Base-by-base conservation (phyloP, 2,113 vertebrate genomes). In the Lutjanus erythropterus region DNA sequence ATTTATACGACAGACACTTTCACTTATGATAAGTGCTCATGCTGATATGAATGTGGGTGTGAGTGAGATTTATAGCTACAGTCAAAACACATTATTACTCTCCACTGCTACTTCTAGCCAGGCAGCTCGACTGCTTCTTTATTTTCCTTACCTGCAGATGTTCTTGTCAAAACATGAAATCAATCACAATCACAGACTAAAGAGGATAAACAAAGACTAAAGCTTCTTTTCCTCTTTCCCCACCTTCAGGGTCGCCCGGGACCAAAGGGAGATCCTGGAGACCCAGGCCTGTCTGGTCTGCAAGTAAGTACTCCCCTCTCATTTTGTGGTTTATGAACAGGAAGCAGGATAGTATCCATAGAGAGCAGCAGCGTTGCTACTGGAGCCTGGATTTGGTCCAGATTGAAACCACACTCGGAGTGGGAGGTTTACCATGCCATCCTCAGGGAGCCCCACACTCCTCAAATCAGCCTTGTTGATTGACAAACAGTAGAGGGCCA, bases 251-350 rank as follows among this genome's bases (percentile, higher is more conserved):
- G 98, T 80, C 97, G 97, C 35, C 96, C 94, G 52, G 98, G 98
- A 90, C 95, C 96, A 90, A 99, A 99, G 94, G 98, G 98, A 83
- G 98, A 99, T 87, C 59, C 93, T 60, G 98, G 98, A 91, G 97
- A 97, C 67, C 92, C 95, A 27, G 98, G 98, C 29, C 86, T 96
- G 72, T 73, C 96, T 83, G 98, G 98, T 21, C 87, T 95, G 75
- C 92, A 91, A 92, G 96, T 96, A 91, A 93, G 95, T 86, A 39
- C 46, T 62, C 62, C 69, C 74, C 60, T 56, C 79, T 85, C 66
- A 82, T 86, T 84, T 75, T 91, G 92, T 85, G 92, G 91, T 91
- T 85, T 87, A 85, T 73, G 73, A 91, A 82, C 64, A 90, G 91
- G 91, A 94, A 93, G 83, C 85, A 49, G 79, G 74, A 91, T 75